Base-by-base conservation (phyloP, 2,113 vertebrate genomes). In the Nanger granti region DNA sequence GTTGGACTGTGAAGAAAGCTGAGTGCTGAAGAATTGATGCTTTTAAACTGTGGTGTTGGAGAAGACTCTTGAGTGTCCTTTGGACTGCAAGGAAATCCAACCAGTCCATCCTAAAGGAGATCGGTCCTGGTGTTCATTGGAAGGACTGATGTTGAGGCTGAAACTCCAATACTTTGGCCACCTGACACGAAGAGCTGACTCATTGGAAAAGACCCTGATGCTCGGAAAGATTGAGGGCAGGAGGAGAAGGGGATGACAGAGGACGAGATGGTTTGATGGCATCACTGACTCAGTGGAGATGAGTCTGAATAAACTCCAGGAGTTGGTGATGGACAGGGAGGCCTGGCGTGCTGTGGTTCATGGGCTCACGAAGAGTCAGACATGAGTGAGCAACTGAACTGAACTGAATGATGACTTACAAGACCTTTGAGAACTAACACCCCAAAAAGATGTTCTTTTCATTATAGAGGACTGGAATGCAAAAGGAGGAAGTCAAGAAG, bases 311-410 rank as follows among this genome's bases (percentile, higher is more conserved):
- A 7, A 17, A 18, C 31, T 66, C 64, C 4, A 8, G 64, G 64
- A n/a, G 64, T 9, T 66, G 64, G 64, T n/a, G 64, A n/a, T n/a
- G 15, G 31, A 66, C 31, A 66, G 31, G 15, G 64, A 66, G 4
- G 31, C 64, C 64, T 66, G 64, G 64, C 0, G 8, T n/a, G 64
- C 31, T 66, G 7, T 0, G 0, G 7, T 66, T n/a, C 34, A n/a
- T 69, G 64, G 34, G 64, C 8, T n/a, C 4, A 2, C 17, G 20
- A n/a, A 69, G 34, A 69, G 34, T 69, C 1, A 1, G 17, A 69
- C 64, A n/a, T 0, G 17, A n/a, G 34, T n/a, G 8, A 69, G 34
- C 2, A 8, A 69, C 64, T n/a, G 15, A n/a, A 18, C 15, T 66
- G 64, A 66, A 66, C 0, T 34, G 15, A 64, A 34, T 64, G 14